phyloP scores from a whole-genome alignment of 2,113 vertebrate genomes.

The Indicator maculatus region DNA sequence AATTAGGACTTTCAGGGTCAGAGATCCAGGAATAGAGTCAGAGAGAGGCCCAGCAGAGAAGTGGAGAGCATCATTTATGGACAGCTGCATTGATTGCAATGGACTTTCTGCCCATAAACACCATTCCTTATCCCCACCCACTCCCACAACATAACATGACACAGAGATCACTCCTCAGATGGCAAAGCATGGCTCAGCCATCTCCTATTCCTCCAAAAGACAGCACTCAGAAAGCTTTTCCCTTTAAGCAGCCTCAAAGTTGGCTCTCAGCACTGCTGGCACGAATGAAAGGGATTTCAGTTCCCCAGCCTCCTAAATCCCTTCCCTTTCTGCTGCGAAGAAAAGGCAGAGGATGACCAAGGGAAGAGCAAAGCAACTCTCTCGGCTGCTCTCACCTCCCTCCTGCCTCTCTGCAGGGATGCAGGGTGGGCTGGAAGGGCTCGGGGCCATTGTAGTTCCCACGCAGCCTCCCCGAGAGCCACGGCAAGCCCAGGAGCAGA shows the following conservation, averaged over 20 bases:
- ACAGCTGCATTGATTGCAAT: background rate
- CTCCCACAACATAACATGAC: background rate
- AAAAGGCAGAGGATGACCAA: background rate
- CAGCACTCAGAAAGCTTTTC: background rate
- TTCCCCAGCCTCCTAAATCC: background rate
- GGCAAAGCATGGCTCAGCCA: background rate
- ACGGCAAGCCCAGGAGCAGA: background rate
- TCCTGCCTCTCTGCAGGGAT: background rate
- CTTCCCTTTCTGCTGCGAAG: background rate
- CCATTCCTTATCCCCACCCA: background rate
- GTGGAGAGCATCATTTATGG: background rate
- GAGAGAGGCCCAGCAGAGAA: slow-evolving; percentile 20
- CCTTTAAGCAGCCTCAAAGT: slow-evolving; percentile 44
- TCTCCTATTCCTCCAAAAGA: background rate
- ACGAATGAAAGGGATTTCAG: slow-evolving; percentile 15
- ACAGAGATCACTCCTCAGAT: background rate
- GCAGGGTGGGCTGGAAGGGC: background rate
- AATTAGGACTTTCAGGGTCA: background rate
- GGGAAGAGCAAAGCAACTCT: background rate
- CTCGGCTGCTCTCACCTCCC: background rate
- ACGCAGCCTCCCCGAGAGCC: background rate
- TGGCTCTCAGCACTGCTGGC: slow-evolving; percentile 16
- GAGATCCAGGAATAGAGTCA: background rate
- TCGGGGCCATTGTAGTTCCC: background rate
- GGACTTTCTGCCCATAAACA: background rate